Evolutionary conservation across 2,888 invertebrate species (phyloP).

Genomic region (Monopis laevigella): DNA sequence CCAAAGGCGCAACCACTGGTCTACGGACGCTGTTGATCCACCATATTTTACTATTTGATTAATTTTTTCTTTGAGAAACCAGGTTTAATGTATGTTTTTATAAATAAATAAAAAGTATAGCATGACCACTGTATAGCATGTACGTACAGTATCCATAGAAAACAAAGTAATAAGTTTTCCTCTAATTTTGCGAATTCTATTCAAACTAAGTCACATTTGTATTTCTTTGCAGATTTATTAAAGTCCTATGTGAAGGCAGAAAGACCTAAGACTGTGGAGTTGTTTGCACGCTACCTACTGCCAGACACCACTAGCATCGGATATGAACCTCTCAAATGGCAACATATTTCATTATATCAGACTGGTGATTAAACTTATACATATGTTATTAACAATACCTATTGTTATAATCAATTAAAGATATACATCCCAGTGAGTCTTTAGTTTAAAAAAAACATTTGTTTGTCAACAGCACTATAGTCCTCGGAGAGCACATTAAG

Average conservation of each 20-base stretch:
- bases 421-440: too few relatives aligned
- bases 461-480: too few relatives aligned
- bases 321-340: slow-evolving; percentile 85
- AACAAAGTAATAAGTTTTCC: too few relatives aligned
- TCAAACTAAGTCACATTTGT: not conserved
- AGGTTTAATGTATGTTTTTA: too few relatives aligned
- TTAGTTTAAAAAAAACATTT: too few relatives aligned
- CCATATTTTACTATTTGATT: too few relatives aligned
- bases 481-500: too few relatives aligned
- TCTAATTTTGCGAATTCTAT: too few relatives aligned
- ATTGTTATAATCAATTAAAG: too few relatives aligned
- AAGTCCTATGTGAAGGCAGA: slow-evolving; percentile 57
- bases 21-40: too few relatives aligned
- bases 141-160: not conserved
- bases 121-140: not conserved
- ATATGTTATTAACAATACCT: not conserved
- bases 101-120: not conserved
- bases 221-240: slow-evolving; percentile 68
- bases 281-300: slow-evolving; percentile 91
- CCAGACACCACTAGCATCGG: slow-evolving; percentile 89
- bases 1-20: too few relatives aligned
- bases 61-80: too few relatives aligned
- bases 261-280: slow-evolving; percentile 77
- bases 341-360: slow-evolving; percentile 70
- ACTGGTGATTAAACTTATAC: slow-evolving; percentile 22